Evolutionary conservation across 2,888 invertebrate species (phyloP).

Genomic region (Andrena minutula): DNA sequence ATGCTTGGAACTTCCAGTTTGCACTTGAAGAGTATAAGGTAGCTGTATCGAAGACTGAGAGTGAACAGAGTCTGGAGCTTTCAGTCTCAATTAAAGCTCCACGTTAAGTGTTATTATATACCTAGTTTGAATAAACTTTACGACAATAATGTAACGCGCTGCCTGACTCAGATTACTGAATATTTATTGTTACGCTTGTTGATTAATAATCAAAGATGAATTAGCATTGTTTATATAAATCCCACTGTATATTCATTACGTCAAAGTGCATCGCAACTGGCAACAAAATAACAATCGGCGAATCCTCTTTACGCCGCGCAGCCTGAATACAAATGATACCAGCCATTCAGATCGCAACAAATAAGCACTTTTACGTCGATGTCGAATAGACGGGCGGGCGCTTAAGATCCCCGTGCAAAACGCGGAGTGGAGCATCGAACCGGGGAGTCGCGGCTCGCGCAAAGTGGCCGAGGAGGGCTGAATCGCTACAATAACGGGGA

Average conservation of each 20-base stretch:
- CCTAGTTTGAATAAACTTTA: too few relatives aligned
- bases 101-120: too few relatives aligned
- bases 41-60: too few relatives aligned
- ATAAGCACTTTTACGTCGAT: neutral
- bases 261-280: neutral
- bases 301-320: neutral
- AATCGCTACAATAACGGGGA: conserved; percentile 15
- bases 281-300: neutral
- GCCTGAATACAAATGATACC: neutral
- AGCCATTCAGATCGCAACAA: neutral
- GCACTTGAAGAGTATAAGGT: too few relatives aligned
- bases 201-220: neutral
- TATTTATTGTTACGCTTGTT: neutral
- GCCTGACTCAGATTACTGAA: too few relatives aligned
- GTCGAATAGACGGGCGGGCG: neutral
- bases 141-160: too few relatives aligned
- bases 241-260: neutral
- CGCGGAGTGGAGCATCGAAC: neutral
- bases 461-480: conserved; percentile 2
- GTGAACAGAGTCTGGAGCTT: too few relatives aligned
- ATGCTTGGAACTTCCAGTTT: neutral
- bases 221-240: neutral
- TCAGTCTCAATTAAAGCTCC: too few relatives aligned
- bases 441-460: neutral
- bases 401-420: neutral